Base-by-base conservation (phyloP, 2,888 invertebrate genomes). In the Lithophane socia region DNA sequence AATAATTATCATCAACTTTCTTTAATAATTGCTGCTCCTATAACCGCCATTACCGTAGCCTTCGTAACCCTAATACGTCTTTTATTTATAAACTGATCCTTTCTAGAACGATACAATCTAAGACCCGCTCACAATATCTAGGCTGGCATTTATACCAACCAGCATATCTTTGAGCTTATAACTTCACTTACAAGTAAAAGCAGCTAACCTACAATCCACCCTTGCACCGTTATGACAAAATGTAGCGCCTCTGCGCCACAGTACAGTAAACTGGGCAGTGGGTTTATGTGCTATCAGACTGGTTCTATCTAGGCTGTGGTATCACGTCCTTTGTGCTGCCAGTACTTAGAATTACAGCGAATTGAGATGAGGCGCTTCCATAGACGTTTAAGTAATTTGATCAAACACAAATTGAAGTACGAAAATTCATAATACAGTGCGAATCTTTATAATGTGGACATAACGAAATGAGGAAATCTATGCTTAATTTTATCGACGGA, bases 241-340 rank as follows among this genome's bases (percentile, higher is more conserved):
- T 82, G 69, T 75, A 72, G 73, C 63, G 63, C 74, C 66, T 68
- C 37, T 42, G 12, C 12, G n/a, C 18, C 63, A 70, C 65, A 68
- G 77, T 70, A 72, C 79, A 75, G 86, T 83, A 86, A 80, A n/a
- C 64, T 86, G 75, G 81, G 66, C 71, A 83, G 81, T 87, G 37
- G 88, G 87, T 87, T 87, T 87, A 76, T 87, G 60, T 72, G 86
- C 24, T 87, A 85, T 70, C 63, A 67, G 78, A 75, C 80, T 73
- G 66, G 73, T 67, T 80, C 52, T 66, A 80, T 67, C 86, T 73
- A 76, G 75, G 83, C 83, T 83, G 61, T 75, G 82, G 82, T 18
- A 56, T 24, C 8, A 56, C 18, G 64, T 75, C 84, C 68, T 80
- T 73, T 42, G 52, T 64, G 54, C 9, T 29, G 8, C 0, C 3